Percentiles rank a stretch among this genome's conserved stretches.
phyloP scores from a whole-genome alignment of 1,140 invertebrate genomes.

The Hypsibius dujardini region DNA sequence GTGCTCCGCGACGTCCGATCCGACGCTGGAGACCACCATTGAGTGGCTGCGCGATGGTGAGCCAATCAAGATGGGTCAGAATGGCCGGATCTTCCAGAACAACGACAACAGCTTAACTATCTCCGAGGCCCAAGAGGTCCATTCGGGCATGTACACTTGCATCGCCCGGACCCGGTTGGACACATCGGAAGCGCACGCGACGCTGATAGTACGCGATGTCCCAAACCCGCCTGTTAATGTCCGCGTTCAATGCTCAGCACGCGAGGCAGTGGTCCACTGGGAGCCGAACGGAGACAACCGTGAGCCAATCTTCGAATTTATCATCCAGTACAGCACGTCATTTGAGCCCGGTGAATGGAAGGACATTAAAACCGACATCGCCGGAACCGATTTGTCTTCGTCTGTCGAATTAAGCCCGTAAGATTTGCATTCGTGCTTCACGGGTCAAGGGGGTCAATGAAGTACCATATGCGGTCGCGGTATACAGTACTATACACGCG shows the following conservation, averaged over 20 bases:
- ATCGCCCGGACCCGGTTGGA: constrained; percentile 77
- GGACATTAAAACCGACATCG: constrained; percentile 26
- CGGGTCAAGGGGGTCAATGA: too few species aligned
- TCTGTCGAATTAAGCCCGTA: constrained; percentile 6
- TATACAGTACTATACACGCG: too few species aligned
- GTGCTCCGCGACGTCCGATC: constrained; percentile 72
- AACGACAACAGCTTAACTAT: constrained; percentile 80
- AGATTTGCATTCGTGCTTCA: neutral
- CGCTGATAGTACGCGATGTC: constrained; percentile 82
- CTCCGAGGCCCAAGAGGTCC: constrained; percentile 74
- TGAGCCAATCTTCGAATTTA: constrained; percentile 73
- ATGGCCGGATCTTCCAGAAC: constrained; percentile 43
- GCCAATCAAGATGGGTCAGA: constrained; percentile 63
- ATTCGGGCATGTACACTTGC: constrained; percentile 88
- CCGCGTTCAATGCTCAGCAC: constrained; percentile 46
- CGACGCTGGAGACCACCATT: constrained; percentile 56
- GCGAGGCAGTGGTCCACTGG: constrained; percentile 61
- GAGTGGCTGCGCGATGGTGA: constrained; percentile 70
- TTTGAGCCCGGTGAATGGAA: constrained; percentile 86
- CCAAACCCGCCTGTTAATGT: constrained; percentile 65
- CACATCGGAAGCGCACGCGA: constrained; percentile 58
- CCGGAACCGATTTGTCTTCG: neutral
- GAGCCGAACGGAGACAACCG: constrained; percentile 74
- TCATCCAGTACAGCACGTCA: constrained; percentile 79
- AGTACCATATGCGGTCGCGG: too few species aligned